phyloP scores from a whole-genome alignment of 2,113 vertebrate species.

The Aix galericulata region DNA sequence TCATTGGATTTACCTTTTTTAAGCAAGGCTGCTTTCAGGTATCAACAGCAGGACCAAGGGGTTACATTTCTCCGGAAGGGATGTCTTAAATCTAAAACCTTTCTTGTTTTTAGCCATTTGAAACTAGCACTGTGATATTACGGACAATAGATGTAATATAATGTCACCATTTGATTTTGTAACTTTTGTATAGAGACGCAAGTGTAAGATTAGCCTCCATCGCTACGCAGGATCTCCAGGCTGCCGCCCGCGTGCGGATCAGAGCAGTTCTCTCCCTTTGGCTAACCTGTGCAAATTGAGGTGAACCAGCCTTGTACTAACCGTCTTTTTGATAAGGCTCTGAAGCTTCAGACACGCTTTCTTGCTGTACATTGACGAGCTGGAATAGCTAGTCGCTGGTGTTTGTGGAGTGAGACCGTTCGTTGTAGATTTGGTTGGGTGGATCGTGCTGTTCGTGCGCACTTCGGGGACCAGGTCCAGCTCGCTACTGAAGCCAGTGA shows the following conservation, averaged over 20 bases:
- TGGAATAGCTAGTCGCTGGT: neutral
- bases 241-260: neutral
- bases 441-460: neutral
- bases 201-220: conserved; percentile 49
- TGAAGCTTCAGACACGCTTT: conserved; percentile 12
- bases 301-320: conserved; percentile 50
- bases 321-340: neutral
- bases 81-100: conserved; percentile 63
- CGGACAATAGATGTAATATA: conserved; percentile 76
- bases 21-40: conserved; percentile 45
- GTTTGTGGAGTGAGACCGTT: conserved; percentile 25
- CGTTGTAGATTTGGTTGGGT: conserved; percentile 2
- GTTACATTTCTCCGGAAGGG: conserved; percentile 48
- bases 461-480: neutral
- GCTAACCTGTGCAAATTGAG: conserved; percentile 34
- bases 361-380: neutral
- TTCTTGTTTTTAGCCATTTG: conserved; percentile 71
- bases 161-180: conserved; percentile 71
- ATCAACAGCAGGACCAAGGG: conserved; percentile 28
- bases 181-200: conserved; percentile 71
- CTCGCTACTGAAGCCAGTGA: neutral
- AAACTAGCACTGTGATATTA: conserved; percentile 78
- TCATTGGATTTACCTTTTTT: conserved; percentile 49
- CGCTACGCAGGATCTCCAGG: neutral
- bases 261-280: conserved; percentile 52